phyloP scores from a whole-genome alignment of 2,888 invertebrate species.

The Cetonia aurata region DNA sequence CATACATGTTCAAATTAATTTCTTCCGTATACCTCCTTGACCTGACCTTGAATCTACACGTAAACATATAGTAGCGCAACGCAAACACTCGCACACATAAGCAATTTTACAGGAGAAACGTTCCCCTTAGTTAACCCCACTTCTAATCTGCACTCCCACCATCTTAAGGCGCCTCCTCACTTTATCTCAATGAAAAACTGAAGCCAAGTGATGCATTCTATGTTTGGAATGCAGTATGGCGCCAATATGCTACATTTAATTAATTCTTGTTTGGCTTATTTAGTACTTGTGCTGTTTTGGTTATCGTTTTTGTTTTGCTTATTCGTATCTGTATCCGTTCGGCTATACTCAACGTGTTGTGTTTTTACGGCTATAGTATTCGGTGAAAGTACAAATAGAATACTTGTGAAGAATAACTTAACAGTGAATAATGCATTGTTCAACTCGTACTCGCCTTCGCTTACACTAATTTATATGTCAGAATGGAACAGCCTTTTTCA shows the following conservation, averaged over 20 bases:
- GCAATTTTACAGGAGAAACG: slow-evolving; percentile 48
- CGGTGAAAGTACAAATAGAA: no score
- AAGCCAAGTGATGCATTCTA: slow-evolving; percentile 51
- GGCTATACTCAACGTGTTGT: neutral
- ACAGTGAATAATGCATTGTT: no score
- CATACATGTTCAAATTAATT: slow-evolving; percentile 30
- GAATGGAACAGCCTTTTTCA: no score
- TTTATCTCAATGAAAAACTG: slow-evolving; percentile 52
- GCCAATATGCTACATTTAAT: slow-evolving; percentile 43
- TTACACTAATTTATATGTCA: no score
- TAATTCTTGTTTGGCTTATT: slow-evolving; percentile 35
- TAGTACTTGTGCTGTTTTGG: slow-evolving; percentile 27
- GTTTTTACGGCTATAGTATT: neutral
- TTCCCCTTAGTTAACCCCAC: slow-evolving; percentile 51
- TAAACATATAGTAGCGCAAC: slow-evolving; percentile 29
- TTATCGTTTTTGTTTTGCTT: slow-evolving; percentile 24
- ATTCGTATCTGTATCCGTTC: slow-evolving; percentile 7
- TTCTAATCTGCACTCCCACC: slow-evolving; percentile 48
- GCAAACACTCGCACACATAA: slow-evolving; percentile 43
- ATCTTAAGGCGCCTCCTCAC: slow-evolving; percentile 53
- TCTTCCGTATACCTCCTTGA: slow-evolving; percentile 52
- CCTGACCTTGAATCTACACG: slow-evolving; percentile 51
- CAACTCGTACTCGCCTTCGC: no score
- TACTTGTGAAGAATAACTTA: no score
- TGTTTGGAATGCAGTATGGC: slow-evolving; percentile 52